Percentiles rank a stretch among this genome's conserved stretches.
phyloP scores from a whole-genome alignment of 1,140 invertebrate species.

The Drosophila asahinai region DNA sequence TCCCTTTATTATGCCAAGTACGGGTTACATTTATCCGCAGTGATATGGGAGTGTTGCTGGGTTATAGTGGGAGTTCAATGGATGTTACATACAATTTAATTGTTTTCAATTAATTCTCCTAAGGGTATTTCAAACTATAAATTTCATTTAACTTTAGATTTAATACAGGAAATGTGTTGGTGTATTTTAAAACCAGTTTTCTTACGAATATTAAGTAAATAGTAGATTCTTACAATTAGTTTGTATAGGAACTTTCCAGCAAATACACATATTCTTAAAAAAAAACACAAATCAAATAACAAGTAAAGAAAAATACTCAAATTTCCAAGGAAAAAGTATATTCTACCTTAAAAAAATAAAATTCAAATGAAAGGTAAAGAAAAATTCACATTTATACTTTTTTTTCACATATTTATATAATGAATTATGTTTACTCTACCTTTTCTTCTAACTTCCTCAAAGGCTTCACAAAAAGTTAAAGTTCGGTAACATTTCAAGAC shows the following conservation, averaged over 20 bases:
- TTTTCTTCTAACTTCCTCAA: not conserved
- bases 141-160: too few species aligned
- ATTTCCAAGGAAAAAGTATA: too few species aligned
- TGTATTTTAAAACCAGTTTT: too few species aligned
- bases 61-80: not conserved
- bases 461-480: not conserved
- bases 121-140: not conserved
- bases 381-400: not conserved
- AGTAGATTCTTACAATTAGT: not conserved
- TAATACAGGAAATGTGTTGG: too few species aligned
- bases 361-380: not conserved
- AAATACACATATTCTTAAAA: too few species aligned
- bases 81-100: not conserved
- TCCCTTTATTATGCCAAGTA: too few species aligned
- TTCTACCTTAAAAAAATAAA: not conserved
- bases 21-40: constrained; percentile 3
- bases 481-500: not conserved
- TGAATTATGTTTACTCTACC: not conserved
- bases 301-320: not conserved
- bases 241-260: not conserved
- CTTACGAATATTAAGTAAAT: too few species aligned
- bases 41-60: not conserved
- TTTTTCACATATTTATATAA: too few species aligned
- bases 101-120: too few species aligned
- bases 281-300: not conserved